A percentile compares a stretch with the other conserved stretches of the same genome.
These are phyloP conservation scores for Caracal caracal DNA, from an alignment of 2,113 vertebrate genomes.

Conservation along the genomic window DNA sequence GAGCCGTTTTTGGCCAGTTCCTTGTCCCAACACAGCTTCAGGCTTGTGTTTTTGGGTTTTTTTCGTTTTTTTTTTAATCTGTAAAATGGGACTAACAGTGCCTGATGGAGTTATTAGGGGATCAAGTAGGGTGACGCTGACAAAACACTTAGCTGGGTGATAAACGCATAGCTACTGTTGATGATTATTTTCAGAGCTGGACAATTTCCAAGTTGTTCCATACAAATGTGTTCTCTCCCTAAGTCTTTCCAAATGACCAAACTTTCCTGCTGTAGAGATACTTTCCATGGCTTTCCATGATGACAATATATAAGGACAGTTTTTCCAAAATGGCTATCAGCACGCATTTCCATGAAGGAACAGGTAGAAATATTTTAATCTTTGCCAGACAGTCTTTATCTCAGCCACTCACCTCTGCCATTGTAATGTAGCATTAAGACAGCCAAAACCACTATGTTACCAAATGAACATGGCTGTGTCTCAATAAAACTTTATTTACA, in stretches of 20 bases:
- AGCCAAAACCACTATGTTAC: not conserved
- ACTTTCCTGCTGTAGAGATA: not conserved
- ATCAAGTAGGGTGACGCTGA: not conserved
- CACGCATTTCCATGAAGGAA: not conserved
- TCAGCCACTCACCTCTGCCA: not conserved
- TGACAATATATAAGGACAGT: not conserved
- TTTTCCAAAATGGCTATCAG: not conserved
- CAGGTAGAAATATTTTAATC: not conserved
- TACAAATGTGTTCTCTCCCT: not conserved
- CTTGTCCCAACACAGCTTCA: not conserved
- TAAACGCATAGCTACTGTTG: not conserved
- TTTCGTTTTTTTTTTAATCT: not conserved
- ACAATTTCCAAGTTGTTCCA: not conserved
- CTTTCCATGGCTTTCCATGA: not conserved
- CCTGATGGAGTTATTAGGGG: not conserved
- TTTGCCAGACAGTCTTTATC: not conserved
- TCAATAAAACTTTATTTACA: conserved; percentile 34
- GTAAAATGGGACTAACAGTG: not conserved
- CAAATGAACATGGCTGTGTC: not conserved
- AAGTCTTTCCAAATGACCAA: conserved; percentile 13
- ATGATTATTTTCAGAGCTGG: not conserved
- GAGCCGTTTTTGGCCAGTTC: not conserved
- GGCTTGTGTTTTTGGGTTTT: not conserved
- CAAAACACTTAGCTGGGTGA: not conserved
- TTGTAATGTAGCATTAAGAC: not conserved